Evolutionary conservation across 2,888 invertebrate species (phyloP), one percentile per base, ranked within the genome.

Genomic region (Dendrolimus houi): DNA sequence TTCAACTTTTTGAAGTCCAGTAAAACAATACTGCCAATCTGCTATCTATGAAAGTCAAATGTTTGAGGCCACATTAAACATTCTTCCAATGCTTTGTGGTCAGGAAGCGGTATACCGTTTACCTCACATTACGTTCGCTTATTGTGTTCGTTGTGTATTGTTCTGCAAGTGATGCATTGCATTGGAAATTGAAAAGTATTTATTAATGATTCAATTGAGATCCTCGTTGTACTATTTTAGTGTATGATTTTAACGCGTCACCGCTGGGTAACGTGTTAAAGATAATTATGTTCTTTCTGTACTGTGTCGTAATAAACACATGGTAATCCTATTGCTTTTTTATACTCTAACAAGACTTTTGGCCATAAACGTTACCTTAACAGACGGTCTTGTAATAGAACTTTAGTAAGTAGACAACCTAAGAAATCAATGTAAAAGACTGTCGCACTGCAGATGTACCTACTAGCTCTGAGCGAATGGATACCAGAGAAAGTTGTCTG

Each of bases 391-490:
- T 29, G 29, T 29, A 29, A 29, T 29, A 29, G 29, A 29, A 29
- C 29, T 29, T 29, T 0, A 6, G 3, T 29, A 29, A 29, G 29
- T 29, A 29, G 14, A 14, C 14, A 14, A 6, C 29, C 69, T 74
- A 62, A 58, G 72, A 78, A 79, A 83, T 83, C 79, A 76, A 81
- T 81, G 78, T 76, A 65, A 66, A 67, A 75, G 68, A 69, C 70
- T 81, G 86, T 81, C 86, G 85, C 86, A 85, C 74, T 85, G 85
- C 85, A 81, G 85, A 84, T 83, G 78, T 74, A 72, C 69, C 72
- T 77, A 70, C 72, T 77, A 79, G 69, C 68, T 67, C 68, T 62
- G 60, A 55, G 60, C 62, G 62, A 60, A 60, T 59, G 60, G 72
- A 71, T 72, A 71, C 65, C 69, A 67, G 74, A 75, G 79, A 80